Percentiles rank a stretch among this genome's conserved stretches.
Evolutionary conservation across 2,888 invertebrate species (phyloP).

Genomic region (Anorthoa munda): DNA sequence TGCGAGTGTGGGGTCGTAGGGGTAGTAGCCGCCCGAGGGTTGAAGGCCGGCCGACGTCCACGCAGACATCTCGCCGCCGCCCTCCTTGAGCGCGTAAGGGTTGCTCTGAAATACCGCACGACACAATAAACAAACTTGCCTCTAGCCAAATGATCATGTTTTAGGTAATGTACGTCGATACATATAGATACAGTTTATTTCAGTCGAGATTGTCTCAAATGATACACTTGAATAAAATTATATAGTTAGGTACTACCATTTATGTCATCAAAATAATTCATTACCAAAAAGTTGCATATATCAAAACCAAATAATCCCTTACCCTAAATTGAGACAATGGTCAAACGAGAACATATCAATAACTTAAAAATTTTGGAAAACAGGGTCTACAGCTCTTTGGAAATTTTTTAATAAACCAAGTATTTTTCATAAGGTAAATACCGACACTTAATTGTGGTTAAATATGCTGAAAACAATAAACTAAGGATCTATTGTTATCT

Average conservation of each 20-base stretch:
- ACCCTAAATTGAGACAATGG: background rate
- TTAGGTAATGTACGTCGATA: constrained; percentile 31
- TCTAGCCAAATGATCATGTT: constrained; percentile 50
- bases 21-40: constrained; percentile 97
- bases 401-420: background rate
- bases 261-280: background rate
- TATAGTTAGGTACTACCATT: no score
- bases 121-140: constrained; percentile 76
- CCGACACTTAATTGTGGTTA: background rate
- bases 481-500: no score
- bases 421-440: no score
- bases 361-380: background rate
- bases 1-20: constrained; percentile 97
- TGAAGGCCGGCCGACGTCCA: constrained; percentile 98
- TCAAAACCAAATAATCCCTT: background rate
- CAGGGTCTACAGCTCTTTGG: background rate
- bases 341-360: background rate
- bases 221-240: background rate
- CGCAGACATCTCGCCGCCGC: constrained; percentile 97
- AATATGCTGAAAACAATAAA: background rate
- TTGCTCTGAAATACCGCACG: constrained; percentile 94
- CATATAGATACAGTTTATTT: constrained; percentile 61
- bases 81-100: constrained; percentile 96
- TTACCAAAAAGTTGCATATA: background rate
- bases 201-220: constrained; percentile 23